Evolutionary conservation across 2,888 invertebrate genomes (phyloP), one percentile per base, ranked within the genome.

Genomic region (Oscheius myriophilus): DNA sequence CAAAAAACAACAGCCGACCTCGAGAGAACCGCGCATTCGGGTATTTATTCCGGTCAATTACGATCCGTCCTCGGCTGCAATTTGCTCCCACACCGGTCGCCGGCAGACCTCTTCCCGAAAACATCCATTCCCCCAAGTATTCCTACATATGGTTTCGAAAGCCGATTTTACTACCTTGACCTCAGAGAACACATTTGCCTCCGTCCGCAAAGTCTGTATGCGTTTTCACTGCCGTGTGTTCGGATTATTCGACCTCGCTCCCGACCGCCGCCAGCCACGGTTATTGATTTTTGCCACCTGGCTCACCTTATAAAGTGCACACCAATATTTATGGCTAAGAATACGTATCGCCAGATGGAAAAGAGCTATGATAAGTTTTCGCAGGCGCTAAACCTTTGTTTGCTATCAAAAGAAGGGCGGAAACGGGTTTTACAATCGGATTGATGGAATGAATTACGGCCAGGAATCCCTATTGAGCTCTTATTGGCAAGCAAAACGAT

Each of bases 41-140:
- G 42, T 61, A 61, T 61, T 61, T 61, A 61, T 61, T 61, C 61
- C 61, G 61, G 61, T 61, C 61, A 49, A 61, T 61, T 61, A 49
- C 61, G 25, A 49, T 39, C 49, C n/a, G 39, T 18, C 23, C 49
- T 23, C 33, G 26, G 25, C 49, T 49, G n/a, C 49, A 16, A 61
- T 61, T 61, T 61, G 26, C 39, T 45, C 45, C 43, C 58, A 57
- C 43, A 21, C 58, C 43, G 58, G 43, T 58, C 43, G 23, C 21
- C 43, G 23, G 39, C 14, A 41, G n/a, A n/a, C 11, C 14, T 42
- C 58, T 43, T 58, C 45, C 21, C 45, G n/a, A 11, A n/a, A 7
- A 33, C 7, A 26, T n/a, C 26, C 18, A 4, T 18, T 52, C n/a
- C 11, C 23, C 39, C 23, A 25, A 54, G 26, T 54, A 33, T 54